Base-by-base conservation (phyloP, 2,113 vertebrate genomes). In the Cacatua alba region DNA sequence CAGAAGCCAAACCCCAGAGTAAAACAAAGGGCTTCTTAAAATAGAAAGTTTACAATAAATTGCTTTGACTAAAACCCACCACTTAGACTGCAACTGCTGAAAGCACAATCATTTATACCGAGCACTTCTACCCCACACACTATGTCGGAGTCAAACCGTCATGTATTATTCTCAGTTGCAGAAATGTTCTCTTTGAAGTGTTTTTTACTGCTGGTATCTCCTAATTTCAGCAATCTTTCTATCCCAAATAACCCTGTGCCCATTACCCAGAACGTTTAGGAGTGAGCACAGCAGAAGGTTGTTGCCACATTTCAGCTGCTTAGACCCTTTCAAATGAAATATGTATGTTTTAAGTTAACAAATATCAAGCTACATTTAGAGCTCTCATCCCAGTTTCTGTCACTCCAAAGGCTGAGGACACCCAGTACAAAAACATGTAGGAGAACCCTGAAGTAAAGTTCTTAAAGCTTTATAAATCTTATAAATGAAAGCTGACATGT, bases 11-110 rank as follows among this genome's bases (percentile, higher is more conserved):
- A 94, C 80, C 86, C 41, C 55, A 81, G 41, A 53, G 64, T 75
- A 81, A 94, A 92, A 86, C 67, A 96, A 94, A 86, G 43, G 48
- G 14, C 52, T 91, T 71, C 86, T 88, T 60, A 89, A 89, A 95
- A 95, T 59, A 96, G 94, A 43, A 92, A 86, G 64, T 39, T 81
- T 49, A 70, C 68, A 81, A 67, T 81, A 86, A 83, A 81, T 53
- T 48, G 31, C 82, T 92, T 60, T 28, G 53, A 80, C 82, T 64
- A 80, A 93, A 94, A 72, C 41, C 1, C 82, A 92, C 43, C 80
- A 88, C 29, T 83, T 59, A 29, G 48, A 84, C 2, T 44, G 60
- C 69, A 94, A 89, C 88, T 35, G 76, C 51, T 84, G 62, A 64
- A 86, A 62, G 55, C 39, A 64, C 43, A 33, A 74, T 31, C 14